A percentile compares a stretch with the other conserved stretches of the same genome.
phyloP scores from a whole-genome alignment of 1,140 invertebrate species.

The Mercenaria mercenaria region DNA sequence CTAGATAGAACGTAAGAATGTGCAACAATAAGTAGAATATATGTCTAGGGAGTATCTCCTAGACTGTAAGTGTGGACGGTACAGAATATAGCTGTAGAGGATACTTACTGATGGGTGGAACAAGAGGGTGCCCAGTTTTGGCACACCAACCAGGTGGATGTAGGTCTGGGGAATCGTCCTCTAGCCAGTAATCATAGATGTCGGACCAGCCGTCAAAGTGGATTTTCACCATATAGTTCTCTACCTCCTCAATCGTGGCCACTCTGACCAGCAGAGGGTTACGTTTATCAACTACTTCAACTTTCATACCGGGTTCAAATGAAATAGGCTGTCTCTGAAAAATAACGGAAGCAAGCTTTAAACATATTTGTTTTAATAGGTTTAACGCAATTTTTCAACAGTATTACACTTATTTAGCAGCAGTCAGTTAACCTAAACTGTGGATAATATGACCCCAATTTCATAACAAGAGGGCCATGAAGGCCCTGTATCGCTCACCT shows the following conservation, averaged over 20 bases:
- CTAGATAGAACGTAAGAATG: too few relatives aligned
- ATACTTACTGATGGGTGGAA: conserved; percentile 64
- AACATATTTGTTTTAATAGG: too few relatives aligned
- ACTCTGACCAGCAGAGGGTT: conserved; percentile 94
- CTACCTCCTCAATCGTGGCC: conserved; percentile 93
- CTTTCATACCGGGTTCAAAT: conserved; percentile 83
- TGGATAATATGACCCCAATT: too few relatives aligned
- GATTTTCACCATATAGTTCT: conserved; percentile 94
- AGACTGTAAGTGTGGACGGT: too few relatives aligned
- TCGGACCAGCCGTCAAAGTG: conserved; percentile 97
- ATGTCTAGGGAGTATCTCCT: too few relatives aligned
- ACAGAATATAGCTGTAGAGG: too few relatives aligned
- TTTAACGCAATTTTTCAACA: too few relatives aligned
- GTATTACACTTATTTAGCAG: too few relatives aligned
- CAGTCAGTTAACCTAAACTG: too few relatives aligned
- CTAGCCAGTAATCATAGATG: conserved; percentile 94
- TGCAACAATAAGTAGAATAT: too few relatives aligned
- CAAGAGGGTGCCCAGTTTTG: conserved; percentile 93
- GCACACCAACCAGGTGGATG: conserved; percentile 86
- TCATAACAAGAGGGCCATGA: too few relatives aligned
- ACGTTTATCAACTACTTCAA: conserved; percentile 87
- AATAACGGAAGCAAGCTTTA: neutral
- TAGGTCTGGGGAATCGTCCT: conserved; percentile 85
- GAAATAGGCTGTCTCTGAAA: conserved; percentile 85
- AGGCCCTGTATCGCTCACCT: too few relatives aligned